phyloP scores from a whole-genome alignment of 2,888 invertebrate species.

The Isoperla grammatica region DNA sequence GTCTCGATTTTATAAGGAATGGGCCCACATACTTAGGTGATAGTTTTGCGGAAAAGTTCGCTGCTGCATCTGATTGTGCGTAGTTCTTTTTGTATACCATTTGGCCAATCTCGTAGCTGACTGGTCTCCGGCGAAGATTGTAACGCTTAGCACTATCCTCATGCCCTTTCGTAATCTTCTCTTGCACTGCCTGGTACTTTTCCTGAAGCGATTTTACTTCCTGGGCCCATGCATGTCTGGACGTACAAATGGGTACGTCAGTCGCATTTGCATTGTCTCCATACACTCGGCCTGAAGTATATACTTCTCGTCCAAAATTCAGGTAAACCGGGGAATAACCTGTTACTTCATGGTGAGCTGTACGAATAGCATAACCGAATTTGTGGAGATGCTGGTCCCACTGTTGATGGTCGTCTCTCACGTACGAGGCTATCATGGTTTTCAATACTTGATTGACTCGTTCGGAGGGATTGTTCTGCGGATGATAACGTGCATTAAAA shows the following conservation, averaged over 20 bases:
- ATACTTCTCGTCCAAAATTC: conserved; percentile 28
- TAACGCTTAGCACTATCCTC: too few species aligned
- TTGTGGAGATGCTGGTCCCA: conserved; percentile 35
- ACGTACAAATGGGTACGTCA: neutral
- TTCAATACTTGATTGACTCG: too few species aligned
- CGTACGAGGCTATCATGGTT: conserved; percentile 35
- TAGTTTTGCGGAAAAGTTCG: too few species aligned
- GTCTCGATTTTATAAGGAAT: too few species aligned
- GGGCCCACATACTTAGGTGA: too few species aligned
- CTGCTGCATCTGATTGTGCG: too few species aligned
- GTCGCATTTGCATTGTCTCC: neutral
- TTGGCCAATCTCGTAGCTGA: too few species aligned
- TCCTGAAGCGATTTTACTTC: neutral
- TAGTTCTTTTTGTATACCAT: too few species aligned
- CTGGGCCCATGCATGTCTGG: neutral
- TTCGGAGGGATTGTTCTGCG: too few species aligned
- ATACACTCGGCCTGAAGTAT: neutral
- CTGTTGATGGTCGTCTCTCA: conserved; percentile 30
- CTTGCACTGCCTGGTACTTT: neutral
- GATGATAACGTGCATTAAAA: conserved; percentile 34
- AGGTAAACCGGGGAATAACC: conserved; percentile 30
- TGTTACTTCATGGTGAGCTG: conserved; percentile 33
- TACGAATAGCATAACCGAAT: conserved; percentile 35
- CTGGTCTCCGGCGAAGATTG: too few species aligned
- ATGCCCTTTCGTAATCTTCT: neutral